Evolutionary conservation across 1,140 invertebrate genomes (phyloP).

Genomic region (Ctenoplectra terminalis): DNA sequence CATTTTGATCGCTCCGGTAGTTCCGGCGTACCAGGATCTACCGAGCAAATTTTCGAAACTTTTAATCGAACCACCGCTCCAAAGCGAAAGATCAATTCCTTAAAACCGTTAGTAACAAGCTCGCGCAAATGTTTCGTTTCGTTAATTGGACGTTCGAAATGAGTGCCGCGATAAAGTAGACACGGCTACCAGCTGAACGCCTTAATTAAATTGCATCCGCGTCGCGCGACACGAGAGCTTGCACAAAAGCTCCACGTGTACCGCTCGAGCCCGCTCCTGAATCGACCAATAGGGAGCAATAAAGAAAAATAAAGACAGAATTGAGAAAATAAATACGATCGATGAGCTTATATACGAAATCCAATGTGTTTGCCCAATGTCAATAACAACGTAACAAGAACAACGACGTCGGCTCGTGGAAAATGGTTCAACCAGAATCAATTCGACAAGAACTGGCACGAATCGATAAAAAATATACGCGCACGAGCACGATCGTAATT

Average conservation of each 20-base stretch:
- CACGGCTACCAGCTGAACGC: not conserved
- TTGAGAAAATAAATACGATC: constrained; percentile 1
- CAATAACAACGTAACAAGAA: not conserved
- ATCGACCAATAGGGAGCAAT: not conserved
- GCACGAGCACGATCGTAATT: not conserved
- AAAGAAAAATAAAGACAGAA: not conserved
- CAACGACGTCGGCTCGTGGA: not conserved
- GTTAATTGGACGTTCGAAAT: constrained; percentile 10
- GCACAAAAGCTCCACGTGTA: not conserved
- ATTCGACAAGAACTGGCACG: too few relatives aligned
- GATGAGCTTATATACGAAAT: not conserved
- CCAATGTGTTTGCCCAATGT: not conserved
- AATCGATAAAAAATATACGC: not conserved
- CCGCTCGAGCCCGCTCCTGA: not conserved
- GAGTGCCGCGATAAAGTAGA: constrained; percentile 19
- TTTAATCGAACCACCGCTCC: not conserved
- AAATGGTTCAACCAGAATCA: not conserved
- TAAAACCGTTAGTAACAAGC: not conserved
- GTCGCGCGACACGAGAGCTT: constrained; percentile 6
- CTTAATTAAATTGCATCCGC: constrained; percentile 43
- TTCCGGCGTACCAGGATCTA: too few relatives aligned
- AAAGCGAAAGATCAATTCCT: not conserved
- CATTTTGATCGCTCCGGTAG: too few relatives aligned
- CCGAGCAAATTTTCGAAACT: too few relatives aligned
- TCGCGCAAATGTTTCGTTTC: not conserved